Evolutionary conservation across 2,888 invertebrate species (phyloP), one percentile per base, ranked within the genome.

Genomic region (Spilosoma lubricipeda): DNA sequence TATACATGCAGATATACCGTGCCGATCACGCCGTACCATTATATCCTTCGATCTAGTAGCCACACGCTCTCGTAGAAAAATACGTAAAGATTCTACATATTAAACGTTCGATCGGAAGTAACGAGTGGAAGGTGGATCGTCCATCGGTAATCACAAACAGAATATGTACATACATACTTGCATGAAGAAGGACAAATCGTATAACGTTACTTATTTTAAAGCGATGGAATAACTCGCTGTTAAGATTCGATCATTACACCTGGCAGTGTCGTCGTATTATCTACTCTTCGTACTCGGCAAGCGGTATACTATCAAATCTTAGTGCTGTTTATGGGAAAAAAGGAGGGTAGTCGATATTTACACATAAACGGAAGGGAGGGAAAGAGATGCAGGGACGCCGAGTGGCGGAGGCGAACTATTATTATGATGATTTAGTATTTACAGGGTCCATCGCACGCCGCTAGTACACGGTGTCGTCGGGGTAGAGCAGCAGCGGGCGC

Each of bases 391-490:
- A 11, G 23, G 56, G 56, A 11, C 23, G 27, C 9, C n/a, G n/a
- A 11, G 39, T 56, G 18, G 79, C 77, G 73, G 71, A 69, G 77
- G 67, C 75, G 71, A 70, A 77, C 71, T 75, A 78, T 79, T 82
- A 82, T 79, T 81, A 82, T 81, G 77, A 83, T 82, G 77, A 79
- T 79, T n/a, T 72, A 79, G 67, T 83, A 84, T 83, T 84, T 82
- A 84, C 83, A 84, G 42, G 67, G 70, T 42, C 27, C 42, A 30
- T 39, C 67, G 69, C 52, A 80, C 80, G 78, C 80, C 79, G 84
- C 89, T 93, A 95, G 91, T 95, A 95, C 76, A 95, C 88, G 80
- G 92, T 92, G 89, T 93, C 92, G 89, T 95, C 95, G 80, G 89
- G 92, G 90, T 92, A 94, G 70, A 94, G 94, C 83, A 89, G 85